phyloP scores from a whole-genome alignment of 2,888 invertebrate species.

The Brenthis hecate region DNA sequence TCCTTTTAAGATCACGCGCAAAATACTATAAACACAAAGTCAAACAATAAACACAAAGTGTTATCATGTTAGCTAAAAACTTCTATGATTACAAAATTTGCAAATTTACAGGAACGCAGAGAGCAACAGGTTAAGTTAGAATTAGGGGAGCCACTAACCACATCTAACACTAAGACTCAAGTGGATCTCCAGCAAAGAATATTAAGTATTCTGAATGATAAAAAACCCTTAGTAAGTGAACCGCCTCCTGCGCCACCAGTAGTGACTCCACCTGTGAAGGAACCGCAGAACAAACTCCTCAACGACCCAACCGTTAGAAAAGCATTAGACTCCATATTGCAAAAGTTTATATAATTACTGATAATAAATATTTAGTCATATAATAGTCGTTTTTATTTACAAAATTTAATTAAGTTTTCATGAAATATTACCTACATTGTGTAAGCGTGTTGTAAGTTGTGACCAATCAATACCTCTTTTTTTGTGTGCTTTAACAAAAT shows the following conservation, averaged over 20 bases:
- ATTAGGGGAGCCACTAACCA: slow-evolving; percentile 84
- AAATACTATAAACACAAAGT: too few species aligned
- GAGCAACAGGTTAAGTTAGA: slow-evolving; percentile 89
- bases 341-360: slow-evolving; percentile 56
- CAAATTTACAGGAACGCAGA: slow-evolving; percentile 83
- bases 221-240: slow-evolving; percentile 55
- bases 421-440: background rate
- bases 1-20: too few species aligned
- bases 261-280: slow-evolving; percentile 51
- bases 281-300: slow-evolving; percentile 82
- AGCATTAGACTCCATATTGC: slow-evolving; percentile 87
- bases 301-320: slow-evolving; percentile 90
- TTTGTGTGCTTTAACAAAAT: too few species aligned
- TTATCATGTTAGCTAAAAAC: background rate
- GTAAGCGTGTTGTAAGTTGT: background rate
- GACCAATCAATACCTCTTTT: too few species aligned
- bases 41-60: background rate
- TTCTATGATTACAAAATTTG: background rate
- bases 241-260: slow-evolving; percentile 42
- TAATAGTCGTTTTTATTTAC: background rate
- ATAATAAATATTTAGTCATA: background rate
- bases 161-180: slow-evolving; percentile 80
- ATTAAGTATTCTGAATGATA: slow-evolving; percentile 89
- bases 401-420: background rate
- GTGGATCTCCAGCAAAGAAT: slow-evolving; percentile 90